Base-by-base conservation (phyloP, 2,888 invertebrate genomes). In the Chaitophorus viminalis region DNA sequence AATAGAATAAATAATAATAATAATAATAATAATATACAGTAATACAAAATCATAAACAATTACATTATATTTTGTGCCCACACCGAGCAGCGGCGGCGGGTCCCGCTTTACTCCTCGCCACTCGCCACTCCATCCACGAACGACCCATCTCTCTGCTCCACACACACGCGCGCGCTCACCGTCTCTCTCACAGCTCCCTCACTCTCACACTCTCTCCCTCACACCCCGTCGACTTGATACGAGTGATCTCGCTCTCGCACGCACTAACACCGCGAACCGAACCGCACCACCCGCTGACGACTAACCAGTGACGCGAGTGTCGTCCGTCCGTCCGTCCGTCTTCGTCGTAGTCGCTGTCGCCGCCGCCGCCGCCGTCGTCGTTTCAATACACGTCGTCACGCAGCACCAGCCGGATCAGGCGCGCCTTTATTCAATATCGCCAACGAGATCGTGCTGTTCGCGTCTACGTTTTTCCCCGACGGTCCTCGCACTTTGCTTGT, bases 391-490 rank as follows among this genome's bases (percentile, higher is more conserved):
- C 36, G 74, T 76, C 76, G 76, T 76, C 76, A 76, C 46, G 39
- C 76, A 46, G n/a, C 76, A 46, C 76, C n/a, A 76, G 46, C 76
- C 39, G 18, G n/a, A 76, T 36, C 60, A 36, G 74, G 25, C 21
- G 36, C 33, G 36, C 36, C 36, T 60, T n/a, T 9, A 1, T 46
- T 46, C 46, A 46, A 11, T 14, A 14, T 46, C 46, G 46, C 14
- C 46, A 46, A 11, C 46, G 14, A 46, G 46, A 46, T 11, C 3
- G 46, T 46, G 46, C 14, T 3, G 46, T 46, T 46, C 46, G 46
- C 46, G 46, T 46, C 8, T 1, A 46, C 46, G 11, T 46, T 14
- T 46, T 14, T 36, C 3, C 3, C 3, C 2, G 11, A 39, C 39
- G 5, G 11, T 39, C 39, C 1, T 8, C 39, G 8, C 8, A 39